Percentiles rank a stretch among this genome's conserved stretches.
phyloP scores from a whole-genome alignment of 2,888 invertebrate species.

The Pristionchus maxplancki region DNA sequence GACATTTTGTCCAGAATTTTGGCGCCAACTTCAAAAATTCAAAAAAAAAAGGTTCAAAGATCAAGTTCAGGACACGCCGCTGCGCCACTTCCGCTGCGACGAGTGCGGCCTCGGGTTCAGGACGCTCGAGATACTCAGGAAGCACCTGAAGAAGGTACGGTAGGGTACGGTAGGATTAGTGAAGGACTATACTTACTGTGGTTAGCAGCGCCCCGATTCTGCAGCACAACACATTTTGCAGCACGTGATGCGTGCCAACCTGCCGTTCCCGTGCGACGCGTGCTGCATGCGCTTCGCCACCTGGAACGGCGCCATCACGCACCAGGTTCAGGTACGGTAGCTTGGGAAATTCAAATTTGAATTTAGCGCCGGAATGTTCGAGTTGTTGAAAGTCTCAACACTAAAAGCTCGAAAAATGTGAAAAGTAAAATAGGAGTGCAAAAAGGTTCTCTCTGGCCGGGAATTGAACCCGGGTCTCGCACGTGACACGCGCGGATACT shows the following conservation, averaged over 20 bases:
- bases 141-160: conserved; percentile 25
- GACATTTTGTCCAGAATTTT: too few relatives aligned
- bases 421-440: too few relatives aligned
- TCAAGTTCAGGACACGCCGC: not conserved
- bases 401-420: too few relatives aligned
- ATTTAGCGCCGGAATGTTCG: too few relatives aligned
- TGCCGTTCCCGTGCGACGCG: not conserved
- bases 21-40: too few relatives aligned
- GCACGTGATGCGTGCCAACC: not conserved
- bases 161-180: not conserved
- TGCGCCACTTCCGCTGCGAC: conserved; percentile 31
- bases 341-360: not conserved
- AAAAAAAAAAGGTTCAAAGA: not conserved
- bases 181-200: not conserved
- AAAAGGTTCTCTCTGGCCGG: too few relatives aligned
- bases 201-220: not conserved
- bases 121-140: conserved; percentile 36
- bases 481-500: conserved; percentile 66
- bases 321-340: conserved; percentile 18
- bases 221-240: not conserved
- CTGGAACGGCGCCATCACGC: conserved; percentile 26
- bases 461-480: conserved; percentile 66
- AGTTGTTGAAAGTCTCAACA: too few relatives aligned
- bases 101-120: not conserved
- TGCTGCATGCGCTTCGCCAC: conserved; percentile 23